phyloP scores from a whole-genome alignment of 2,113 vertebrate species.

The Callaeas wilsoni region DNA sequence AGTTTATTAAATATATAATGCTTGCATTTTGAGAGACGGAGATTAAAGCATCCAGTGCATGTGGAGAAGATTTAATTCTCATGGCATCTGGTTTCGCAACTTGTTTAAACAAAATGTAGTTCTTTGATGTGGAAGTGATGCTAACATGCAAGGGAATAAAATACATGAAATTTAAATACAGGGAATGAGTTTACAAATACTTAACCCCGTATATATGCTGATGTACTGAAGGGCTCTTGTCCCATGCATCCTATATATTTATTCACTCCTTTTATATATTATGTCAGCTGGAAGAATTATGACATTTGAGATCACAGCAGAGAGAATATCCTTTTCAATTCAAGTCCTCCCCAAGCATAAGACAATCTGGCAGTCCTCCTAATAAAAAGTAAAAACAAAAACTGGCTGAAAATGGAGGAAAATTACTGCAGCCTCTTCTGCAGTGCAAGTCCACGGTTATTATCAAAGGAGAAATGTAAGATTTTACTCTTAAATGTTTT shows the following conservation, averaged over 20 bases:
- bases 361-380: not conserved
- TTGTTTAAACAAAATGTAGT: conserved; percentile 14
- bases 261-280: not conserved
- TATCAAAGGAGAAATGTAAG: not conserved
- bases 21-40: not conserved
- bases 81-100: not conserved
- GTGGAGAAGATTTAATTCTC: not conserved
- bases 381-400: not conserved
- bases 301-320: not conserved
- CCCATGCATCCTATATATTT: not conserved
- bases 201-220: not conserved
- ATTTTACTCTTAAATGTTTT: not conserved
- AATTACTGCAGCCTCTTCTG: not conserved
- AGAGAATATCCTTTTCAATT: not conserved
- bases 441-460: not conserved
- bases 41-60: not conserved
- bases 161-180: not conserved
- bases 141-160: not conserved
- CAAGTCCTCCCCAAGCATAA: not conserved
- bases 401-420: not conserved
- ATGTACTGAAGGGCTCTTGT: not conserved
- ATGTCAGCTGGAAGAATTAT: not conserved
- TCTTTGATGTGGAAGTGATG: conserved; percentile 39
- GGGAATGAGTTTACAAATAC: not conserved
- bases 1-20: not conserved